phyloP scores from a whole-genome alignment of 2,888 invertebrate genomes.

The Mycalesis mineus region DNA sequence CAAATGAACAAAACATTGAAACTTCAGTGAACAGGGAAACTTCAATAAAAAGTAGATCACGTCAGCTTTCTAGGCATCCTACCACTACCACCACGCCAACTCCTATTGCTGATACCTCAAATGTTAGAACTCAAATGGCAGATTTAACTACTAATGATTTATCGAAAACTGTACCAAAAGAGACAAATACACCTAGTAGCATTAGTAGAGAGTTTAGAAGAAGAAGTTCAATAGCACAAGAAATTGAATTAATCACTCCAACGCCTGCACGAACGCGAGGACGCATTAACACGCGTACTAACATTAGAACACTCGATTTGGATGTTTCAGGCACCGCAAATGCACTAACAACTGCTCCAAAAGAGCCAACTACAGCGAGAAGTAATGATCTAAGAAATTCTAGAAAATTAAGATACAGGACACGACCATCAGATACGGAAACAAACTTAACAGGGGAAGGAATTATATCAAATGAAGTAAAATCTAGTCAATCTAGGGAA shows the following conservation, averaged over 20 bases:
- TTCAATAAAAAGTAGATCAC: conserved; percentile 44
- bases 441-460: conserved; percentile 65
- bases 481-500: conserved; percentile 64
- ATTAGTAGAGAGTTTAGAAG: conserved; percentile 50
- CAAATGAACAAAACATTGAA: conserved; percentile 40
- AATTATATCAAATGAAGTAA: conserved; percentile 49
- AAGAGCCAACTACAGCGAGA: conserved; percentile 55
- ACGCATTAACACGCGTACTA: conserved; percentile 38
- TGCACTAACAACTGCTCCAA: conserved; percentile 49
- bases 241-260: conserved; percentile 40
- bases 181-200: conserved; percentile 40
- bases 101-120: conserved; percentile 12
- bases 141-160: conserved; percentile 46
- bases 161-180: conserved; percentile 44
- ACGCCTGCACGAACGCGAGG: conserved; percentile 23
- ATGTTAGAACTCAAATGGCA: conserved; percentile 25
- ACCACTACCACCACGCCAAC: conserved; percentile 22
- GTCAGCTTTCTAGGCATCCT: conserved; percentile 35
- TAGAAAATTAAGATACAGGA: conserved; percentile 59
- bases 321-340: conserved; percentile 62
- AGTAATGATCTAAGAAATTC: conserved; percentile 50
- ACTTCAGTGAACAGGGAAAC: conserved; percentile 44
- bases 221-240: conserved; percentile 47
- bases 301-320: conserved; percentile 50
- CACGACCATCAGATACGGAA: conserved; percentile 57